Percentiles rank a stretch among this genome's conserved stretches.
These are phyloP conservation scores for Epistrophe eligans DNA, from an alignment of 2,888 invertebrate species.

Conservation along the genomic window DNA sequence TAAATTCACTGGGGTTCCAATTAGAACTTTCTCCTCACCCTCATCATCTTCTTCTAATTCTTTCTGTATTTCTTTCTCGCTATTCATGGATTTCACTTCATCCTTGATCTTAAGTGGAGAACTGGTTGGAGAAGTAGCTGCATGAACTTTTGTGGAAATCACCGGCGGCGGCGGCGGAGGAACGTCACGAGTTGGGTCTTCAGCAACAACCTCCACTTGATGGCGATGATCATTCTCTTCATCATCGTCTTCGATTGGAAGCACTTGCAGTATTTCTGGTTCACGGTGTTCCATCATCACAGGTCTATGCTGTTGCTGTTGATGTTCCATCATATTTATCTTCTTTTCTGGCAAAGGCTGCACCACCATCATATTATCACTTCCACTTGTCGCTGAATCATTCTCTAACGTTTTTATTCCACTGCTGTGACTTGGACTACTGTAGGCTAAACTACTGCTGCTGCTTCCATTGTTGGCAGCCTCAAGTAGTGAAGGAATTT, in stretches of 20 bases:
- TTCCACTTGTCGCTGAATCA: conserved; percentile 50
- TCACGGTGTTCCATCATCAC: conserved; percentile 50
- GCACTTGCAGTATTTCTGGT: conserved; percentile 77
- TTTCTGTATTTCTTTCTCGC: conserved; percentile 20
- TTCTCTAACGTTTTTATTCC: conserved; percentile 43
- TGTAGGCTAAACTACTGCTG: conserved; percentile 54
- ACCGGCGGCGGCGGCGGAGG: conserved; percentile 49
- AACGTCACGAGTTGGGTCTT: conserved; percentile 76
- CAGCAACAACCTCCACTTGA: conserved; percentile 22
- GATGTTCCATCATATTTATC: conserved; percentile 31
- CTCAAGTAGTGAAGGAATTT: conserved; percentile 77
- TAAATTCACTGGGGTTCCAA: conserved; percentile 83
- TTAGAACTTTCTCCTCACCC: conserved; percentile 82
- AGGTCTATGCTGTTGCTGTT: not conserved
- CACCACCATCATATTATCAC: conserved; percentile 43
- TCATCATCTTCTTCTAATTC: conserved; percentile 23
- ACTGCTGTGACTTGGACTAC: conserved; percentile 44
- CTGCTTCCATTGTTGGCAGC: conserved; percentile 43
- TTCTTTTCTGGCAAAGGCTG: conserved; percentile 52
- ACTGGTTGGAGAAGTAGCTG: not conserved
- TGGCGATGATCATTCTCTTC: conserved; percentile 61
- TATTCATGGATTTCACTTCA: not conserved
- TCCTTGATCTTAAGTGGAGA: not conserved
- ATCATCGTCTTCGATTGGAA: conserved; percentile 78
- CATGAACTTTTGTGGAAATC: conserved; percentile 14